Evolutionary conservation across 2,888 invertebrate species (phyloP).

Genomic region (Xiphydria camelus): DNA sequence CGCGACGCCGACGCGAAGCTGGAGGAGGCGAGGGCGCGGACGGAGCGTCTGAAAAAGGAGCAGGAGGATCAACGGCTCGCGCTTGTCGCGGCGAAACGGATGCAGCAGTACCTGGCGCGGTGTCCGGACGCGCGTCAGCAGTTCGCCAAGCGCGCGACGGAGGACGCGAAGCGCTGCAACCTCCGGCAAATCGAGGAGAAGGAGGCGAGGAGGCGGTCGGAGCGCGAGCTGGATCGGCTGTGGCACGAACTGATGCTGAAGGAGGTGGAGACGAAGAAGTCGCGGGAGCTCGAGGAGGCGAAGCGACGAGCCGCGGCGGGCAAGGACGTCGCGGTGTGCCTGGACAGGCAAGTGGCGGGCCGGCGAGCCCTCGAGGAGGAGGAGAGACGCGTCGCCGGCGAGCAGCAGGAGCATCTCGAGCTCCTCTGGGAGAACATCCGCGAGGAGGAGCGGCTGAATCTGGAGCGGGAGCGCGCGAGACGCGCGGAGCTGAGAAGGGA

Average conservation of each 20-base stretch:
- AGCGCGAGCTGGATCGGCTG: slow-evolving; percentile 64
- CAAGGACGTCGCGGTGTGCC: slow-evolving; percentile 17
- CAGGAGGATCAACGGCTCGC: slow-evolving; percentile 62
- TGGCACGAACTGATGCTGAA: slow-evolving; percentile 66
- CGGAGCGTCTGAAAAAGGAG: slow-evolving; percentile 59
- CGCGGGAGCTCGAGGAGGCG: slow-evolving; percentile 29
- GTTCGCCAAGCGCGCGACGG: slow-evolving; percentile 58
- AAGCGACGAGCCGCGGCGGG: slow-evolving; percentile 20
- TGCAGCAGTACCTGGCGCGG: slow-evolving; percentile 55
- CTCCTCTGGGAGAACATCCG: slow-evolving; percentile 29
- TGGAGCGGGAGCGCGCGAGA: slow-evolving; percentile 29
- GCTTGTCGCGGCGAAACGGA: slow-evolving; percentile 55
- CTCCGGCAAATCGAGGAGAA: slow-evolving; percentile 68
- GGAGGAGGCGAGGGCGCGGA: slow-evolving; percentile 60
- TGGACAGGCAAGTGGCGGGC: slow-evolving; percentile 40
- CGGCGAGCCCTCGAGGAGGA: slow-evolving; percentile 34
- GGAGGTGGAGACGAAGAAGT: slow-evolving; percentile 59
- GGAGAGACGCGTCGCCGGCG: slow-evolving; percentile 26
- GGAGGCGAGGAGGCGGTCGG: slow-evolving; percentile 59
- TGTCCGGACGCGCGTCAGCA: slow-evolving; percentile 60
- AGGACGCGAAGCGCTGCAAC: slow-evolving; percentile 62
- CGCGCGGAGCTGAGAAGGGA: slow-evolving; percentile 35
- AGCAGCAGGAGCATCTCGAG: slow-evolving; percentile 36
- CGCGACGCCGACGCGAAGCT: slow-evolving; percentile 59
- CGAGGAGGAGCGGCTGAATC: slow-evolving; percentile 29